Percentiles rank a stretch among this genome's conserved stretches.
Evolutionary conservation across 2,797 vertebrate genomes (phyloP).

Genomic region (Periparus ater): DNA sequence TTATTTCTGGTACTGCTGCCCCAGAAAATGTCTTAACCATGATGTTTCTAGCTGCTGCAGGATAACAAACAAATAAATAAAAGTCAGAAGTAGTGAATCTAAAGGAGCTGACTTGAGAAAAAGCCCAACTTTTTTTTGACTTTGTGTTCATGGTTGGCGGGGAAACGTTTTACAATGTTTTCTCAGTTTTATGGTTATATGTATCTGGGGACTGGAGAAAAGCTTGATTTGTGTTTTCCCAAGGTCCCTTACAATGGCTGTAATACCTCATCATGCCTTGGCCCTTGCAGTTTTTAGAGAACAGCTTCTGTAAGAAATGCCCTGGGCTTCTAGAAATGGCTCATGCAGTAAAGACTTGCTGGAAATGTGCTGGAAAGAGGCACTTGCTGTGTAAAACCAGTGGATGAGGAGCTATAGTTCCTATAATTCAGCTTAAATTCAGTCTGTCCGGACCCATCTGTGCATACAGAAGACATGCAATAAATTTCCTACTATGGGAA

Average conservation of each 20-base stretch:
- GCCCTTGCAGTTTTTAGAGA: background rate
- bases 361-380: background rate
- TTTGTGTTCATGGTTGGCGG: fast-evolving
- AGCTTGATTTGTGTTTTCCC: constrained; percentile 4
- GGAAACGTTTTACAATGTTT: background rate
- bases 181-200: background rate
- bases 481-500: background rate
- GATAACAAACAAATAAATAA: background rate
- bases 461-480: background rate
- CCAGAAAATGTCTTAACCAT: background rate
- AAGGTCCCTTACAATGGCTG: background rate
- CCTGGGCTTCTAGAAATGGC: background rate
- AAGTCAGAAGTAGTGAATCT: background rate
- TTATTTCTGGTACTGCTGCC: background rate
- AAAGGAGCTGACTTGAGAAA: background rate
- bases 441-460: background rate
- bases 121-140: background rate
- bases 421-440: background rate
- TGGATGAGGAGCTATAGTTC: background rate
- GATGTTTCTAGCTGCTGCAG: background rate
- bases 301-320: background rate
- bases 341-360: background rate
- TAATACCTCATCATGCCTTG: background rate
- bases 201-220: background rate
- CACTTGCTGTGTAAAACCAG: background rate